These are phyloP conservation scores for Pholis gunnellus DNA, from an alignment of 2,113 vertebrate genomes.

Conservation along the genomic window DNA sequence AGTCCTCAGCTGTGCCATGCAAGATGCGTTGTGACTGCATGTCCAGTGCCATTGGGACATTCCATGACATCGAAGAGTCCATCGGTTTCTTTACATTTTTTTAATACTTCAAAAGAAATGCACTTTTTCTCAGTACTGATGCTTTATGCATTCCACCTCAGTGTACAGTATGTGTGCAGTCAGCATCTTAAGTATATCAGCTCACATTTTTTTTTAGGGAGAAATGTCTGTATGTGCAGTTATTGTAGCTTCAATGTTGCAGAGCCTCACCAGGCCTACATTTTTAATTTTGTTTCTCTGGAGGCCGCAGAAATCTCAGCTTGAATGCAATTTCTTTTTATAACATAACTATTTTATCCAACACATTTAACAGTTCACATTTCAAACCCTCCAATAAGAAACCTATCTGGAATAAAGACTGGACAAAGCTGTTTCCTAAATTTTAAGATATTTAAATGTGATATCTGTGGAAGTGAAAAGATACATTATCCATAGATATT, in stretches of 20 bases:
- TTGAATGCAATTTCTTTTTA: slow-evolving; percentile 13
- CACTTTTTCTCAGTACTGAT: slow-evolving; percentile 54
- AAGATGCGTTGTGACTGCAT: slow-evolving; percentile 55
- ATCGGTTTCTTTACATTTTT: slow-evolving; percentile 44
- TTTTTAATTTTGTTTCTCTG: slow-evolving; percentile 2
- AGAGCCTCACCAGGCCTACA: neutral
- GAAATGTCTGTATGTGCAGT: slow-evolving; percentile 14
- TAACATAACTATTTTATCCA: neutral
- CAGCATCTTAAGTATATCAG: neutral
- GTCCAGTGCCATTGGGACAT: slow-evolving; percentile 44
- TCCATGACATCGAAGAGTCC: slow-evolving; percentile 40
- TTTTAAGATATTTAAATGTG: neutral
- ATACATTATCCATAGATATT: neutral
- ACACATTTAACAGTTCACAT: neutral
- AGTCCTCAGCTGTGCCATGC: slow-evolving; percentile 42
- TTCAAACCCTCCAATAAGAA: neutral
- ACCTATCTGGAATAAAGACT: neutral
- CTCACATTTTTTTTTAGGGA: slow-evolving; percentile 4
- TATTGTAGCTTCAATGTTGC: slow-evolving; percentile 19
- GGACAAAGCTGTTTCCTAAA: neutral
- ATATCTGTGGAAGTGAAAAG: neutral
- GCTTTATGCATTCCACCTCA: slow-evolving; percentile 37
- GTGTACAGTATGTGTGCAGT: slow-evolving; percentile 29
- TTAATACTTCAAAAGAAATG: slow-evolving; percentile 56
- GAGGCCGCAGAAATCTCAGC: neutral